Evolutionary conservation across 2,113 vertebrate genomes (phyloP).

Genomic region (Picathartes gymnocephalus): DNA sequence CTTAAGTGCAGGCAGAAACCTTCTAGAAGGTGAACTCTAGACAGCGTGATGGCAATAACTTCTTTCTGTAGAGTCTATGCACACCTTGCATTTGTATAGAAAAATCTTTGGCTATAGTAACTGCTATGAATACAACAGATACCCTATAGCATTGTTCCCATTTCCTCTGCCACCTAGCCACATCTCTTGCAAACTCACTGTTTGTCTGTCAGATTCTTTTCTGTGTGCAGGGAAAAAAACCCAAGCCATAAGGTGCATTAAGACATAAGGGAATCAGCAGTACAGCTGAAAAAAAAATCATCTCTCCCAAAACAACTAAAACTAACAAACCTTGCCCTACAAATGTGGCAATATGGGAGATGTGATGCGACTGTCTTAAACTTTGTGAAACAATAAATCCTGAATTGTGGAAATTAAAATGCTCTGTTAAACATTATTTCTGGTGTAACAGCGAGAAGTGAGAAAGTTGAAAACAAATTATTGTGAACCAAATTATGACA

Average conservation of each 20-base stretch:
- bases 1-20: background rate
- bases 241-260: background rate
- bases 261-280: background rate
- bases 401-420: background rate
- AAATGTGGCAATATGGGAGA: background rate
- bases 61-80: background rate
- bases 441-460: background rate
- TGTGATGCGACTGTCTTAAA: background rate
- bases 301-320: background rate
- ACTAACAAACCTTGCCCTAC: background rate
- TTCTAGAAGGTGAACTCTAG: background rate
- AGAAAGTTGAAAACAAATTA: background rate
- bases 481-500: background rate
- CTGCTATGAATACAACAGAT: background rate
- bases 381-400: background rate
- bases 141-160: background rate
- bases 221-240: background rate
- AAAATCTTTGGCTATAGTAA: background rate
- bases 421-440: background rate
- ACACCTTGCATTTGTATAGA: background rate
- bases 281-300: background rate
- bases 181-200: background rate
- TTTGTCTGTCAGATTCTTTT: background rate
- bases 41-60: background rate
- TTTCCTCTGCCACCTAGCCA: background rate